Evolutionary conservation across 2,797 vertebrate species (phyloP), one percentile per base, ranked within the genome.

Genomic region (Mormyrus hasselquistii): DNA sequence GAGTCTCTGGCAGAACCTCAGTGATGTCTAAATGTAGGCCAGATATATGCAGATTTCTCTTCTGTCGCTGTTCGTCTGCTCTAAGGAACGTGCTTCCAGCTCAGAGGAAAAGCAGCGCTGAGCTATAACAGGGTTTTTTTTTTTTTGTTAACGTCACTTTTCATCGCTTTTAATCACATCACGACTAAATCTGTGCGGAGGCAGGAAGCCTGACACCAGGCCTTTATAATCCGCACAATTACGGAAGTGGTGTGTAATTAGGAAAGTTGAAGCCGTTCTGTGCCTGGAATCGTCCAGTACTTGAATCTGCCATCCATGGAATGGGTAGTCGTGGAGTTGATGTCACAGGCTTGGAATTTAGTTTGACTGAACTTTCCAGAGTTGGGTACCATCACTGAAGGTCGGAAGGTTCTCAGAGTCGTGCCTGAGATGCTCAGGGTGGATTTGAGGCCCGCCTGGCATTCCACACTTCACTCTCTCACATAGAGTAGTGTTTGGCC

Each of bases 171-270:
- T 89, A 90, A 76, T 93, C 89, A 87, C 92, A 86, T 92, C 89
- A 88, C 91, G 53, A 89, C 88, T 76, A 90, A 89, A 91, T 89
- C 89, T 85, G 89, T 89, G 90, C 90, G 91, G 93, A 89, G 93
- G 93, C 90, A 86, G 92, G 79, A 91, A 82, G 76, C 90, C 92
- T 83, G 88, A 92, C 89, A 90, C 19, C 9, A 92, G 90, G 85
- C 87, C 88, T 87, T 82, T 90, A 90, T 90, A 89, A 92, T 90
- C 90, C 90, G 88, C 55, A 90, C 92, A 92, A 93, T 94, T 93
- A 91, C 19, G 87, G 84, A 90, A 53, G 84, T 55, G 38, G 44
- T 59, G 69, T 25, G 85, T 86, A 91, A 90, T 89, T 90, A 89
- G 25, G 34, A n/a, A 86, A 86, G 34, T 44, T 73, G 41, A 79